Base-by-base conservation (phyloP, 1,140 invertebrate species). In the Notospermus geniculatus region DNA sequence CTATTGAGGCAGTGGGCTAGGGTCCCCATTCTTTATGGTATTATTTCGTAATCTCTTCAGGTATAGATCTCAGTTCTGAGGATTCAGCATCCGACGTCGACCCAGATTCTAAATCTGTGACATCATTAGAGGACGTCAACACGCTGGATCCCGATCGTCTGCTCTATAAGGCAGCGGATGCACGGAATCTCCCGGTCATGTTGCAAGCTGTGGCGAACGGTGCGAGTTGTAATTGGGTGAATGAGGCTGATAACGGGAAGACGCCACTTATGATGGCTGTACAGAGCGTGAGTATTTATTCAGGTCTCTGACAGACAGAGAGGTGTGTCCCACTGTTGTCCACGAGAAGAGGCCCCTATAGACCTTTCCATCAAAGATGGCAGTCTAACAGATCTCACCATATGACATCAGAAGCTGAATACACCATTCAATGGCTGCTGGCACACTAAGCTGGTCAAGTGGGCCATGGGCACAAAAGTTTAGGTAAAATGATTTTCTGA, bases 181-280 rank as follows among this genome's bases (percentile, higher is more conserved):
- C 90, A 11, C 89, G 91, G 71, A 94, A 94, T 84, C 82, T 96
- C 55, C 87, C 89, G 1, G 90, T 93, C 2, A 95, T 96, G 93
- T 88, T 89, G 73, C 87, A 90, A 71, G 92, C 93, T 13, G 81
- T 95, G 41, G 91, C 92, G 17, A 83, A 89, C 56, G 89, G 89
- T 36, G 93, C 91, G 5, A 87, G 92, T 73, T 88, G 88, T 68
- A 85, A 86, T 71, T 92, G 90, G 88, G 80, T 82, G 1, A 90
- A 91, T 80, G 69, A 80, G 4, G 83, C 86, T 7, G 88, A 91
- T 65, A 81, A 85, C 36, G 81, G 83, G 36, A 86, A 87, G 39
- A 88, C 85, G 29, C 86, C 89, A 29, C 78, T 96, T 88, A 95
- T 84, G 88, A 91, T 78, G 77, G 92, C 91, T 46, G 88, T 95